A percentile compares a stretch with the other conserved stretches of the same genome.
Conservation (phyloP, 2,888 invertebrate genomes). For the Rhaphigaster nebulosa region DNA sequence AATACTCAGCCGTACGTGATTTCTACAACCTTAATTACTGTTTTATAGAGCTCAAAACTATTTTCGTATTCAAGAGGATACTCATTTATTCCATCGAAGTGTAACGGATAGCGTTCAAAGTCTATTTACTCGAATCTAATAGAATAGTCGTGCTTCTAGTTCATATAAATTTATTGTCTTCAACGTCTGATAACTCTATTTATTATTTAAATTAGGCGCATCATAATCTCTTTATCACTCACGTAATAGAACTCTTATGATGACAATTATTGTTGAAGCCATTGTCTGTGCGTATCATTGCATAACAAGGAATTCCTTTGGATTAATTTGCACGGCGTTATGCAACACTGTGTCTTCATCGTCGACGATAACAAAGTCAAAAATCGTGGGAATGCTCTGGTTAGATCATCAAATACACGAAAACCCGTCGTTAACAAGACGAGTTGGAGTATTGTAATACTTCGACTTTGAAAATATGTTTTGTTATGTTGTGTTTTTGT, state of each 20-base stretch:
- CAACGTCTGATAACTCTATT: neutral
- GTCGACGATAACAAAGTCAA: neutral
- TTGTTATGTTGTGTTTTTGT: neutral
- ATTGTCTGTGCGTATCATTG: conserved; percentile 23
- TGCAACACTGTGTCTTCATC: neutral
- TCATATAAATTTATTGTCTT: neutral
- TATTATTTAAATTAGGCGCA: neutral
- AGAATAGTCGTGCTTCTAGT: neutral
- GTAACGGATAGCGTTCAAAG: neutral
- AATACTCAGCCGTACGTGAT: neutral
- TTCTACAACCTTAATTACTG: neutral
- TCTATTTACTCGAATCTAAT: neutral
- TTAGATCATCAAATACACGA: neutral
- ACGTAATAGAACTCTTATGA: neutral
- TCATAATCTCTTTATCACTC: conserved; percentile 7
- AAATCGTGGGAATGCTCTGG: conserved; percentile 1
- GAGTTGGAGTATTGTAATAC: neutral
- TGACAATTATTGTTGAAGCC: neutral
- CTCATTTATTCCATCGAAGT: neutral
- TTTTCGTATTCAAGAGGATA: neutral
- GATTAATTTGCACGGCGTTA: conserved; percentile 4
- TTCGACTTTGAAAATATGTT: neutral
- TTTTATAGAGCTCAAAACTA: neutral
- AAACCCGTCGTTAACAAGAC: neutral
- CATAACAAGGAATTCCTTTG: neutral